These are phyloP conservation scores for Agrilus biguttatus DNA, from an alignment of 2,888 invertebrate species.

Conservation along the genomic window DNA sequence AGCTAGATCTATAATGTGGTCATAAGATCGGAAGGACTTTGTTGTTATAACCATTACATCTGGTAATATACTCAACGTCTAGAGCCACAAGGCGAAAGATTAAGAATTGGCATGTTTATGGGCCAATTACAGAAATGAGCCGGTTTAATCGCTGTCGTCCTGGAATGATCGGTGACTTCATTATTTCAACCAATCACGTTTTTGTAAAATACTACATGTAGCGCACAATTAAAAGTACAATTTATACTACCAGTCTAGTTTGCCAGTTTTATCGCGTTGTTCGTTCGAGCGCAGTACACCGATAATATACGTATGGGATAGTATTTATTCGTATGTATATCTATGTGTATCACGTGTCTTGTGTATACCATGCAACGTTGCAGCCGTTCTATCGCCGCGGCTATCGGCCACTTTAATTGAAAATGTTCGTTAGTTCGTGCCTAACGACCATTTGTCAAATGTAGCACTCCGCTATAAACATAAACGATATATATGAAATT, in stretches of 20 bases:
- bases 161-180: constrained; percentile 31
- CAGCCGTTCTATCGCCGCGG: neutral
- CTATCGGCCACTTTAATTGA: constrained; percentile 21
- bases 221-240: constrained; percentile 28
- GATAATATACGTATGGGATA: too few species aligned
- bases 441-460: neutral
- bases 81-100: too few species aligned
- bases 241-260: constrained; percentile 23
- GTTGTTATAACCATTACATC: too few species aligned
- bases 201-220: constrained; percentile 25
- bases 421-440: constrained; percentile 12
- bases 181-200: constrained; percentile 30
- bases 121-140: constrained; percentile 31
- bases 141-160: constrained; percentile 28
- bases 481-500: too few species aligned
- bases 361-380: neutral
- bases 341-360: constrained; percentile 1
- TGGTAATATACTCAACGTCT: too few species aligned
- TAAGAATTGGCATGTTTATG: constrained; percentile 30
- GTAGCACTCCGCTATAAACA: too few species aligned
- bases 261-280: constrained; percentile 8
- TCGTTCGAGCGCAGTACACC: too few species aligned
- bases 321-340: too few species aligned
- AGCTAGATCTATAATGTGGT: too few species aligned
- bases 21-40: too few species aligned